Percentiles rank a stretch among this genome's conserved stretches.
Conservation (phyloP, 1,140 invertebrate species). For the Tenebrio molitor region DNA sequence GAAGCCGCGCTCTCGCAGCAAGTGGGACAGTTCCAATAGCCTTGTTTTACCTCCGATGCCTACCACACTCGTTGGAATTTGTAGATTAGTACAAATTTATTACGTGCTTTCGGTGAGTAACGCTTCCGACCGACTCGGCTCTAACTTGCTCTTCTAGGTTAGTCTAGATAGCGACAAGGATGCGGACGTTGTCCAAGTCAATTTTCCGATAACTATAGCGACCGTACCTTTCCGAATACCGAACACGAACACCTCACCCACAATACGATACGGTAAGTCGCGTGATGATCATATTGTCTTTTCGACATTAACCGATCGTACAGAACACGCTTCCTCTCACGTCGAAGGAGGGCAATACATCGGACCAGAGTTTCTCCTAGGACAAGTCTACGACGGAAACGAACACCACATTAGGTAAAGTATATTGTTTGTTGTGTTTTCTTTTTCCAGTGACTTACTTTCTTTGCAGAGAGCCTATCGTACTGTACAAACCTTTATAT, state of each 20-base stretch:
- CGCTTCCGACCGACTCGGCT: neutral
- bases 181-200: conserved; percentile 81
- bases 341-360: conserved; percentile 88
- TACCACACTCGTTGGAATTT: conserved; percentile 81
- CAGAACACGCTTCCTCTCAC: conserved; percentile 79
- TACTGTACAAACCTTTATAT: conserved; percentile 80
- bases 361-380: conserved; percentile 85
- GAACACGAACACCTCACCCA: conserved; percentile 76
- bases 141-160: conserved; percentile 69
- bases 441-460: too few relatives aligned
- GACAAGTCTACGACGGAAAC: conserved; percentile 86
- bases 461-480: conserved; percentile 67
- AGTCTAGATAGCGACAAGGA: conserved; percentile 80
- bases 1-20: conserved; percentile 72
- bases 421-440: too few relatives aligned
- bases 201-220: conserved; percentile 86
- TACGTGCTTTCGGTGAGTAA: conserved; percentile 81
- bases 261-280: conserved; percentile 79
- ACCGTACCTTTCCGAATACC: conserved; percentile 85
- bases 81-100: conserved; percentile 84
- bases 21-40: conserved; percentile 78
- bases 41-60: conserved; percentile 85
- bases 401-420: conserved; percentile 64
- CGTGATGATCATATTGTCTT: too few relatives aligned
- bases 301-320: too few relatives aligned